A percentile compares a stretch with the other conserved stretches of the same genome.
Conservation (phyloP, 2,888 invertebrate species). For the Agriopis marginaria region DNA sequence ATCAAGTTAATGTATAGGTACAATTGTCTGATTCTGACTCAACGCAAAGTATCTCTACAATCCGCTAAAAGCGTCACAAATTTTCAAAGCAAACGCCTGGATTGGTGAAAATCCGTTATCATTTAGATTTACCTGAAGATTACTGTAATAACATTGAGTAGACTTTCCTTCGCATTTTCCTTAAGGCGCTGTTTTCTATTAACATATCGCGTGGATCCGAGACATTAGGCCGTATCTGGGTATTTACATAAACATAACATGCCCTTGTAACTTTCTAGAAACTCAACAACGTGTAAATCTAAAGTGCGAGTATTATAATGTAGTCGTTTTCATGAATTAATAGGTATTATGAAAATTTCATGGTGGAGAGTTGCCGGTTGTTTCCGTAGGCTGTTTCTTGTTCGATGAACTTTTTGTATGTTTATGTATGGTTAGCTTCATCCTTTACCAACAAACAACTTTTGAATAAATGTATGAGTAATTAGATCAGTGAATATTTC, state of each 20-base stretch:
- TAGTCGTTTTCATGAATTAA: conserved; percentile 41
- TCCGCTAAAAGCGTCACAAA: neutral
- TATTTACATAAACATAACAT: conserved; percentile 62
- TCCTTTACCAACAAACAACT: conserved; percentile 27
- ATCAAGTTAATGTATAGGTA: too few relatives aligned
- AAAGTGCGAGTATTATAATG: conserved; percentile 24
- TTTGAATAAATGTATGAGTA: conserved; percentile 19
- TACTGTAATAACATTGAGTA: conserved; percentile 30
- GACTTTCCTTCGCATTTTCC: conserved; percentile 26
- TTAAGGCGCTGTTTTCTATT: conserved; percentile 34
- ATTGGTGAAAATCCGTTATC: conserved; percentile 30
- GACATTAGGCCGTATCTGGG: conserved; percentile 55
- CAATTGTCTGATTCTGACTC: neutral
- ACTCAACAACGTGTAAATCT: conserved; percentile 37
- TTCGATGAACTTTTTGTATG: conserved; percentile 20
- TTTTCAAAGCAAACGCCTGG: conserved; percentile 16
- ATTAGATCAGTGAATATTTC: conserved; percentile 11
- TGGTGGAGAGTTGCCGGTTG: conserved; percentile 24
- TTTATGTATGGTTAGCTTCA: conserved; percentile 14
- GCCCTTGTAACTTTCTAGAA: conserved; percentile 51
- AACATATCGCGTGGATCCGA: conserved; percentile 55
- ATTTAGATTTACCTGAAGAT: conserved; percentile 33
- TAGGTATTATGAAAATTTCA: conserved; percentile 43
- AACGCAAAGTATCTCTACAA: neutral
- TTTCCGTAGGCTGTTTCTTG: conserved; percentile 18